A percentile compares a stretch with the other conserved stretches of the same genome.
Conservation (phyloP, 2,797 vertebrate species). For the Jordanella pulchra region DNA sequence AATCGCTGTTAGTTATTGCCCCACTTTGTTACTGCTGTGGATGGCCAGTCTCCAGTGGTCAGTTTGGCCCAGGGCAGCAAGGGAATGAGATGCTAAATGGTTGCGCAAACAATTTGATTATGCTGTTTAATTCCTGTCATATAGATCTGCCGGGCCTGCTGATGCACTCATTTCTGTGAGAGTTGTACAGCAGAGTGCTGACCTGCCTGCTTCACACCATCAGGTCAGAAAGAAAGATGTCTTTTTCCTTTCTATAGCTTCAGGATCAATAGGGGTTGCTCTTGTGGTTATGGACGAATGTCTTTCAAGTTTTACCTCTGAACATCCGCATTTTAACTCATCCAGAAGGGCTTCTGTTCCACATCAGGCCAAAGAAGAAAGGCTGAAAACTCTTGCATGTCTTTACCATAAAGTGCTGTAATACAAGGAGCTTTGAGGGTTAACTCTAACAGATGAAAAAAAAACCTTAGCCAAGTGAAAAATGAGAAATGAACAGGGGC, state of each 20-base stretch:
- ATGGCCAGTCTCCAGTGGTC: conserved; percentile 81
- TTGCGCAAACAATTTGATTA: conserved; percentile 84
- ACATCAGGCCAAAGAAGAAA: conserved; percentile 17
- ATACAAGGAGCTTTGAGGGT: conserved; percentile 60
- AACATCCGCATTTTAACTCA: conserved; percentile 31
- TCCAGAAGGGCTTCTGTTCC: conserved; percentile 24
- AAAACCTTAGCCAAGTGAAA: conserved; percentile 80
- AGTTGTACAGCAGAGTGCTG: conserved; percentile 68
- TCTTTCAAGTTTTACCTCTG: conserved; percentile 51
- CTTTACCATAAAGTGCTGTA: conserved; percentile 44
- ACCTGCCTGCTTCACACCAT: conserved; percentile 58
- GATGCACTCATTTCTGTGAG: conserved; percentile 68
- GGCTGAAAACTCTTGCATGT: conserved; percentile 11
- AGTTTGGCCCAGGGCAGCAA: conserved; percentile 73
- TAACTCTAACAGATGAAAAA: conserved; percentile 56
- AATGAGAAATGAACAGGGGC: conserved; percentile 88
- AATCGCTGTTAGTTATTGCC: conserved; percentile 86
- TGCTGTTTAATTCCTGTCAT: conserved; percentile 81
- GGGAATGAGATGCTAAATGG: conserved; percentile 82
- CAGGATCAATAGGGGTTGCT: conserved; percentile 60
- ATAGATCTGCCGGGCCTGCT: conserved; percentile 78
- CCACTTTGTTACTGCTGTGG: conserved; percentile 81
- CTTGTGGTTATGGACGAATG: conserved; percentile 35
- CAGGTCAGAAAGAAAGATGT: conserved; percentile 55
- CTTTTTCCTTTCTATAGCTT: conserved; percentile 44